Base-by-base conservation (phyloP, 2,113 vertebrate species). In the Illadopsis cleaveri region DNA sequence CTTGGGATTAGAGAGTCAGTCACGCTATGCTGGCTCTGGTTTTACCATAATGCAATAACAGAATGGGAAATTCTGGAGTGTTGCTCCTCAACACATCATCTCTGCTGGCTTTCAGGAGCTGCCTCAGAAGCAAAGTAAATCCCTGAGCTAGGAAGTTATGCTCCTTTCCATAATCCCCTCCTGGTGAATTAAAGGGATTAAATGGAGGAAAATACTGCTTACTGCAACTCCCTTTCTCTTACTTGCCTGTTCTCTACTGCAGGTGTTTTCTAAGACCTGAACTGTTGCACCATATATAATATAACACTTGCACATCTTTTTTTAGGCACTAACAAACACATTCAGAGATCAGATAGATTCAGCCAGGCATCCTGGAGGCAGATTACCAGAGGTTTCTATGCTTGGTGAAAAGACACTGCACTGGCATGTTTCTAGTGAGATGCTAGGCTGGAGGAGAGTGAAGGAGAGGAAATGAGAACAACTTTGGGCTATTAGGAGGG, bases 1-100 rank as follows among this genome's bases (percentile, higher is more conserved):
- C 97, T 98, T 95, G 51, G 93, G 86, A 83, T 96, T 82, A 90
- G 84, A 33, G 66, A 98, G 89, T 86, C 96, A 97, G 97, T 98
- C 98, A 98, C 83, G 72, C 93, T 62, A 97, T 97, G 83, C 93
- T 91, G 81, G 65, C 83, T 94, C 68, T 83, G 86, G 69, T 85
- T 94, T 93, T 90, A 83, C 94, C 94, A 92, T 80, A 84, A 71
- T 10, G 40, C 14, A 71, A 9, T 50, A 51, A 71, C 21, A 85
- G 23, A 79, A 13, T 15, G 9, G 42, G 79, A 78, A 90, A 86
- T 85, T 47, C 25, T 64, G 33, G 42, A 79, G 62, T 57, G 57
- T 64, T 87, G 76, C 66, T 72, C 27, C 35, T 83, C 62, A 72
- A 40, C 37, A 70, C 35, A 22, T 61, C 1, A 0, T 72, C 42